These are phyloP conservation scores for Danaus plexippus DNA, from an alignment of 1,140 invertebrate genomes.

Conservation along the genomic window DNA sequence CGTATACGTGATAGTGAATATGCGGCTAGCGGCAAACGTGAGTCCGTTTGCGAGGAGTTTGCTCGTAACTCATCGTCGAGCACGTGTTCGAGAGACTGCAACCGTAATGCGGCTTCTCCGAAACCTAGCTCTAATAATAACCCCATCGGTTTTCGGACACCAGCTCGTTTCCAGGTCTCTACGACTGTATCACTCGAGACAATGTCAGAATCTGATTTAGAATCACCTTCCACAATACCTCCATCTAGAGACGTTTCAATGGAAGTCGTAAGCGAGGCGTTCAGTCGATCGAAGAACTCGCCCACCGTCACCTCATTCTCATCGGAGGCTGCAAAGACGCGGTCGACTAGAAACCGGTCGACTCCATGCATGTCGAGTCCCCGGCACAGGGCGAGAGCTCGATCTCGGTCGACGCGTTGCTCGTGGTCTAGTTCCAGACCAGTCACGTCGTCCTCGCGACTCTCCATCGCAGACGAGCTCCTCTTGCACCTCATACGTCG, in stretches of 20 bases:
- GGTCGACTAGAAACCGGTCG: slow-evolving; percentile 40
- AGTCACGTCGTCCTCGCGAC: slow-evolving; percentile 25
- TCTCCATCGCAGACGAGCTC: slow-evolving; percentile 53
- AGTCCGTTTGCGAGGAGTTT: slow-evolving; percentile 49
- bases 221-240: slow-evolving; percentile 16
- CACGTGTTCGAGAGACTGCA: slow-evolving; percentile 79
- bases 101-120: slow-evolving; percentile 74
- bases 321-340: slow-evolving; percentile 37
- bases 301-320: slow-evolving; percentile 45
- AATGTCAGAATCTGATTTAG: slow-evolving; percentile 6
- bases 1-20: slow-evolving; percentile 44
- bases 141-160: slow-evolving; percentile 74
- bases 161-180: slow-evolving; percentile 82
- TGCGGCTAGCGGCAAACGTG: slow-evolving; percentile 45
- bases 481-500: slow-evolving; percentile 43
- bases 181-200: slow-evolving; percentile 72
- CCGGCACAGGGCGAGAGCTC: slow-evolving; percentile 45
- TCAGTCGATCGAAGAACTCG: slow-evolving; percentile 55
- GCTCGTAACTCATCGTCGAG: slow-evolving; percentile 82
- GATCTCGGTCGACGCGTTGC: slow-evolving; percentile 39
- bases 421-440: slow-evolving; percentile 39
- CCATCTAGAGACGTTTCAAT: slow-evolving; percentile 35
- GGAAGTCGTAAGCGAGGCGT: slow-evolving; percentile 38
- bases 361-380: slow-evolving; percentile 47
- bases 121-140: slow-evolving; percentile 82